Base-by-base conservation (phyloP, 2,113 vertebrate species). In the Oplegnathus fasciatus region DNA sequence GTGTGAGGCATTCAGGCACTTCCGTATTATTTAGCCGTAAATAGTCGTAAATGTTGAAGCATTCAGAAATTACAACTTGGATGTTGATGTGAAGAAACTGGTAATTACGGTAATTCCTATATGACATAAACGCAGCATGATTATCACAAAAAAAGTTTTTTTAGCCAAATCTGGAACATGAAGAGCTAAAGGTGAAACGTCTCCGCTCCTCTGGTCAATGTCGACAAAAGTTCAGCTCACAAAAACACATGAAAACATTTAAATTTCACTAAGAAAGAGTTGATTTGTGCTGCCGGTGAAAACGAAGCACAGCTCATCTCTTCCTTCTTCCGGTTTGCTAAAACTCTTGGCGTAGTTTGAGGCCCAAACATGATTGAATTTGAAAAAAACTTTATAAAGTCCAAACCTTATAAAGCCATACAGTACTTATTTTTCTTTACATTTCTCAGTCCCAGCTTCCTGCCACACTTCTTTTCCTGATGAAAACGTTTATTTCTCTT, bases 301-400 rank as follows among this genome's bases (percentile, higher is more conserved):
- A 22, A 40, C 60, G 0, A 32, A 52, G 42, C 77, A 66, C 71
- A 83, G 57, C 44, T 80, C 82, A 55, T 22, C 84, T 84, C 72
- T 75, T 37, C 42, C 14, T 28, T 5, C 2, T 40, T 48, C 30
- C 37, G 9, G 9, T 80, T 52, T 8, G 15, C 32, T 78, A 44
- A 78, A 44, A 55, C 50, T 46, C 87, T 82, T 86, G 88, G 81
- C 79, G 1, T 80, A 74, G 52, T 90, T 79, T 83, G 85, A 89
- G 85, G 68, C 65, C 86, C 88, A 90, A 91, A 92, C 81, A 82
- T 76, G 87, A 91, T 75, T 87, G 1, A 6, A 18, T 32, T 60
- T 62, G 3, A 22, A n/a, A 37, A n/a, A 26, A 82, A 13, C 64
- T 10, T 83, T 71, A 82, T 82, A 66, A 18, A 67, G 75, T 67